These are phyloP conservation scores for Campaea margaritaria DNA, from an alignment of 2,888 invertebrate genomes.

Conservation along the genomic window DNA sequence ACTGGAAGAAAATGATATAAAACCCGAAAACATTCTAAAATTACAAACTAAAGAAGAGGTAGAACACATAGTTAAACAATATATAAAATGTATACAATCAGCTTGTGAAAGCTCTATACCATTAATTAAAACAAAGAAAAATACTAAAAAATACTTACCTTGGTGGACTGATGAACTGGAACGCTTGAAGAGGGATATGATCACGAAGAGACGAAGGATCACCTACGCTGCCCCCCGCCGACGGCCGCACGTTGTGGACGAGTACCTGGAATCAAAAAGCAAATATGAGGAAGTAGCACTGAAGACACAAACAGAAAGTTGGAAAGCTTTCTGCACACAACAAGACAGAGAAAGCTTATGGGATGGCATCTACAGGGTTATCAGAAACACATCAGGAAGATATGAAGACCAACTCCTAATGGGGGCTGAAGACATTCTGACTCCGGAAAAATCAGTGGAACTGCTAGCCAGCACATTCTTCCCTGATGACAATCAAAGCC, in stretches of 20 bases:
- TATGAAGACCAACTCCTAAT: slow-evolving; percentile 14
- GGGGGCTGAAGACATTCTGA: neutral
- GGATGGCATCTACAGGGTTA: too few species aligned
- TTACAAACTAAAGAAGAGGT: neutral
- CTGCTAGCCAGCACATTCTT: slow-evolving; percentile 8
- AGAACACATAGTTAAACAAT: slow-evolving; percentile 7
- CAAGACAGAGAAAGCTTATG: slow-evolving; percentile 27
- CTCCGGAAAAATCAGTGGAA: neutral
- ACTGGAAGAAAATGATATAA: neutral
- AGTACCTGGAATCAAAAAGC: slow-evolving; percentile 15
- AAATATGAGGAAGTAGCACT: neutral
- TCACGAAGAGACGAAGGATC: too few species aligned
- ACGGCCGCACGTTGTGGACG: neutral
- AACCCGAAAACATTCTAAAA: slow-evolving; percentile 1
- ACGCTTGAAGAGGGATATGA: too few species aligned
- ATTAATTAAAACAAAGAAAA: too few species aligned
- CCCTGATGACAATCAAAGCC: slow-evolving; percentile 1
- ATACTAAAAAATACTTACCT: too few species aligned
- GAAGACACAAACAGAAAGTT: too few species aligned
- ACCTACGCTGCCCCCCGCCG: too few species aligned
- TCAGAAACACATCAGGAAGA: slow-evolving; percentile 5
- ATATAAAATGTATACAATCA: neutral
- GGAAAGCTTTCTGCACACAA: too few species aligned
- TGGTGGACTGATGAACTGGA: too few species aligned
- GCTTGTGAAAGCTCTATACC: neutral